Percentiles rank a stretch among this genome's conserved stretches.
phyloP scores from a whole-genome alignment of 2,797 vertebrate species.

The Sebastes hubbsi region DNA sequence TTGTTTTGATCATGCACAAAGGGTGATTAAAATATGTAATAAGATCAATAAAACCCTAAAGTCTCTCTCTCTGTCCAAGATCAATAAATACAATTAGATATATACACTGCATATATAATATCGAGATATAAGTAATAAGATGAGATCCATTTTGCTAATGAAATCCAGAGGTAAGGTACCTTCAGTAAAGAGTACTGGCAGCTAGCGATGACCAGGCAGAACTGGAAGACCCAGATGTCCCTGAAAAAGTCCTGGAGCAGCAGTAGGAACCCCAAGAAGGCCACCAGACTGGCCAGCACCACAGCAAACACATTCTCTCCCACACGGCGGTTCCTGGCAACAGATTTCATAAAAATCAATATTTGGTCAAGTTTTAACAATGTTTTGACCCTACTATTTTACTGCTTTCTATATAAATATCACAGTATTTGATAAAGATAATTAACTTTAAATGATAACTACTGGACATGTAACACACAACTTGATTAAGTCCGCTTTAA shows the following conservation, averaged over 20 bases:
- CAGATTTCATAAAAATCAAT: background rate
- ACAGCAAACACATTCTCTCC: constrained; percentile 90
- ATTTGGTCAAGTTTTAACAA: background rate
- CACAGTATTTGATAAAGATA: background rate
- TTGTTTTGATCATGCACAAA: too few relatives aligned
- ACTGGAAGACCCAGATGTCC: constrained; percentile 96
- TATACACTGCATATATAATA: background rate
- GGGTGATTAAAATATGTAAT: too few relatives aligned
- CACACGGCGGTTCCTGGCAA: constrained; percentile 86
- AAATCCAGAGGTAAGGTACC: constrained; percentile 69
- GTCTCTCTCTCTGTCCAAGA: too few relatives aligned
- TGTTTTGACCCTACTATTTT: background rate
- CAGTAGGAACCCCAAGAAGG: constrained; percentile 91
- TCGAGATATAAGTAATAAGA: background rate
- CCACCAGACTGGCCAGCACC: constrained; percentile 89
- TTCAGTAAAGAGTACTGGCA: constrained; percentile 94
- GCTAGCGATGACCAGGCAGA: constrained; percentile 93
- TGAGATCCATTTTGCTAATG: background rate
- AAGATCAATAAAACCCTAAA: too few relatives aligned
- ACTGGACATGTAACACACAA: background rate
- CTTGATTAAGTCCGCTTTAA: background rate
- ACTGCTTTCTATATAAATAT: background rate
- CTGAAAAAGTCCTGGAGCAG: constrained; percentile 91
- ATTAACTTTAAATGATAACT: background rate
- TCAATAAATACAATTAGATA: too few relatives aligned